Base-by-base conservation (phyloP, 2,888 invertebrate species). In the Parnassius orleans region DNA sequence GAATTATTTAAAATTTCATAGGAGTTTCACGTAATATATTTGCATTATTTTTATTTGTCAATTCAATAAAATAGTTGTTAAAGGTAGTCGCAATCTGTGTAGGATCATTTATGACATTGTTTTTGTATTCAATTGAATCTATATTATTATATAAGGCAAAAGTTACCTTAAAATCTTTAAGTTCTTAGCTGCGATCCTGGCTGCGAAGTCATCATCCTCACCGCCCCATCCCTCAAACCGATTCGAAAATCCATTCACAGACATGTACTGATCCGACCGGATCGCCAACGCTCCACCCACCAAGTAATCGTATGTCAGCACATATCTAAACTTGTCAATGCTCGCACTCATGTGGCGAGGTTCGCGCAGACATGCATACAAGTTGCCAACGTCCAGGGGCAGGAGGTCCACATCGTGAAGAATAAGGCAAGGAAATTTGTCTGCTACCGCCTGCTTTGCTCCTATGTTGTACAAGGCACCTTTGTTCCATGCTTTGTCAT, bases 401-500 rank as follows among this genome's bases (percentile, higher is more conserved):
- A 98, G 92, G 60, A 98, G 86, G 90, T 98, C 98, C 41, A 98
- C 95, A 80, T 98, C 98, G 77, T 98, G 98, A 69, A 98, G 94
- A 64, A 98, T 94, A 60, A 97, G 94, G 79, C 98, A 98, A 0
- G 95, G 95, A 84, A 93, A 96, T 64, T 93, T 93, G 65, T 94
- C 93, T 65, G 94, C 93, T 7, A 94, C 92, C 0, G 97, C 97
- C 72, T 95, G 94, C 50, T 92, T 88, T 2, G 95, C 97, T 0
- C 98, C 98, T 64, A 97, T 94, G 79, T 98, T 98, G 75, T 98
- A 95, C 56, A 98, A 90, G 78, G 96, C 93, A 0, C 96, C 98
- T 69, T 98, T 93, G 87, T 98, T 98, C 83, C 98, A 98, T 0
- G 95, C 94, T 64, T 93, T 92, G 12, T 93, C 92, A 66, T 95